phyloP scores from a whole-genome alignment of 2,888 invertebrate genomes.

The Drosophila kanekoi region DNA sequence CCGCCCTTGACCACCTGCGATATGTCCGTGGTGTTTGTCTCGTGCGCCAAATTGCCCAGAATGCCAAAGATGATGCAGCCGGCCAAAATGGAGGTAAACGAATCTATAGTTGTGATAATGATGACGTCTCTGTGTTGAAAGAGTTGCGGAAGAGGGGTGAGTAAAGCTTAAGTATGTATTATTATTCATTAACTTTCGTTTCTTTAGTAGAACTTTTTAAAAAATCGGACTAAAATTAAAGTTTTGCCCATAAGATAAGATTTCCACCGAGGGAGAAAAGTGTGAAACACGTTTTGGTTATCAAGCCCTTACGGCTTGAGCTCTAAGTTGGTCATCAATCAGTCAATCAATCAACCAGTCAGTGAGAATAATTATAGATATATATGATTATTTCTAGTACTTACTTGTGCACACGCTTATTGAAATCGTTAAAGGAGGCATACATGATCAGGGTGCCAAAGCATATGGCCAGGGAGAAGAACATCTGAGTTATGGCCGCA shows the following conservation, averaged over 20 bases:
- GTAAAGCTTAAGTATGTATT: too few relatives aligned
- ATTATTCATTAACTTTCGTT: too few relatives aligned
- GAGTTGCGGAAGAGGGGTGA: not conserved
- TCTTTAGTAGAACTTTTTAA: too few relatives aligned
- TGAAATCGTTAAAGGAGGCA: conserved; percentile 88
- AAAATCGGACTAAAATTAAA: too few relatives aligned
- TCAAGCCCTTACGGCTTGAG: too few relatives aligned
- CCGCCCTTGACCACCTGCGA: conserved; percentile 89
- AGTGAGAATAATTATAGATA: not conserved
- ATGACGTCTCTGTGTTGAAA: conserved; percentile 88
- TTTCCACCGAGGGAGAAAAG: too few relatives aligned
- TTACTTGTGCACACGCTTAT: conserved; percentile 87
- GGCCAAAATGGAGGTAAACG: conserved; percentile 92
- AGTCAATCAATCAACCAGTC: not conserved
- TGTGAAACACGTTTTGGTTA: too few relatives aligned
- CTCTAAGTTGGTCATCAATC: not conserved
- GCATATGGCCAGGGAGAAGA: conserved; percentile 88
- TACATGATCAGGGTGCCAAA: conserved; percentile 88
- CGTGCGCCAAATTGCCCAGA: conserved; percentile 91
- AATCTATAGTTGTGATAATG: conserved; percentile 93
- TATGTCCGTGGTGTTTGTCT: conserved; percentile 87
- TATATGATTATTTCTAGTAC: conserved; percentile 17
- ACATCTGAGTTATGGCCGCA: conserved; percentile 88
- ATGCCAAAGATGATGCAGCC: conserved; percentile 94
- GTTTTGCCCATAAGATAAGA: too few relatives aligned